phyloP scores from a whole-genome alignment of 2,113 vertebrate species.

The Acanthisitta chloris region DNA sequence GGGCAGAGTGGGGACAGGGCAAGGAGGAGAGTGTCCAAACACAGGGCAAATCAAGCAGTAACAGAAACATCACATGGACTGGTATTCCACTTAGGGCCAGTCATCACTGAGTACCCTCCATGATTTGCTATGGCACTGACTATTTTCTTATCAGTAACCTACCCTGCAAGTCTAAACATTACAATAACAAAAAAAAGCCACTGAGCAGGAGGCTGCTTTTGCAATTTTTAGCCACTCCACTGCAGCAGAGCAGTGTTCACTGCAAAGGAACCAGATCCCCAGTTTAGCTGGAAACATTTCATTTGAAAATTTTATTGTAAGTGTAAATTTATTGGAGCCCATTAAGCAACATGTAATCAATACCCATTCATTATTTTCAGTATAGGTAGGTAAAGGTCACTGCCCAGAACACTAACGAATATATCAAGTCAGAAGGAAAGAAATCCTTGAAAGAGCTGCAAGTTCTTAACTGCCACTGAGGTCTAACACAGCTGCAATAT shows the following conservation, averaged over 20 bases:
- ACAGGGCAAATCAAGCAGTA: neutral
- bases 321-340: neutral
- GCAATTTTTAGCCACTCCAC: neutral
- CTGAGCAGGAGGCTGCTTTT: neutral
- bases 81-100: neutral
- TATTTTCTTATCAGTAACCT: neutral
- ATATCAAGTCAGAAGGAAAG: neutral
- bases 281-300: neutral
- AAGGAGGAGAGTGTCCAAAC: neutral
- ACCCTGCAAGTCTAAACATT: neutral
- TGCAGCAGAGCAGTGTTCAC: neutral
- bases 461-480: neutral
- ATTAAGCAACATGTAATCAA: slow-evolving; percentile 28
- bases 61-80: rapidly evolving
- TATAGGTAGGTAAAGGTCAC: too few relatives aligned
- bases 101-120: neutral
- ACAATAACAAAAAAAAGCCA: neutral
- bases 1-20: neutral
- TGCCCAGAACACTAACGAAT: too few relatives aligned
- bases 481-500: neutral
- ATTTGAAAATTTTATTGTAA: neutral
- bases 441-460: neutral
- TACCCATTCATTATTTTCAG: neutral
- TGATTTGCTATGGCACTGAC: neutral
- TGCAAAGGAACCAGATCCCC: neutral